Percentiles rank a stretch among this genome's conserved stretches.
phyloP scores from a whole-genome alignment of 2,113 vertebrate species.

The Leptocoma aspasia region DNA sequence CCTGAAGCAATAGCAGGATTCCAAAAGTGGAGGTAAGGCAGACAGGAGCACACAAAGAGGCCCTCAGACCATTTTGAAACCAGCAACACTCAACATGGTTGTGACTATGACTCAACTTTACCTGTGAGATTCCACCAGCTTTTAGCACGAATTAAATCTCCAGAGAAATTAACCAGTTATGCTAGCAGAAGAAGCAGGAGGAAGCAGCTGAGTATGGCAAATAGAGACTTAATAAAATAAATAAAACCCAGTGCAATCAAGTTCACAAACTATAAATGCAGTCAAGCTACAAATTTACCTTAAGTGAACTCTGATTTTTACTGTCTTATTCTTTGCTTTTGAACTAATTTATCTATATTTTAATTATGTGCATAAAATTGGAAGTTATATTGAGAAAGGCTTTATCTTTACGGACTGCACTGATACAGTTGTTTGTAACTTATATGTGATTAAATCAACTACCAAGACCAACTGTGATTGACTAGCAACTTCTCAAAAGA shows the following conservation, averaged over 20 bases:
- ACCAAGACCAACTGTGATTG: neutral
- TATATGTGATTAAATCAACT: neutral
- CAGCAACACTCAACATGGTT: neutral
- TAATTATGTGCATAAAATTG: neutral
- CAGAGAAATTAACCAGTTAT: neutral
- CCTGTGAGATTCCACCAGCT: neutral
- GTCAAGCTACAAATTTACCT: neutral
- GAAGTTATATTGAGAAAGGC: neutral
- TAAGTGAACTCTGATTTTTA: neutral
- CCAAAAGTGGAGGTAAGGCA: neutral
- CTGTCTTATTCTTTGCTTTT: neutral
- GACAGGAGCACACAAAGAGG: neutral
- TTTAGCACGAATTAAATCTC: neutral
- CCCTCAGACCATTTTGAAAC: neutral
- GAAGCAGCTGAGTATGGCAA: neutral
- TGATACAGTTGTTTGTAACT: neutral
- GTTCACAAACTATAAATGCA: neutral
- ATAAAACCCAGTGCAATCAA: neutral
- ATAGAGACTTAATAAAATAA: neutral
- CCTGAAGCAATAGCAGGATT: neutral
- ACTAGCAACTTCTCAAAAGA: neutral
- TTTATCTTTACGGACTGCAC: neutral
- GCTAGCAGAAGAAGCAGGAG: neutral
- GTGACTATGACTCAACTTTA: neutral
- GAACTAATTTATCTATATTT: neutral